Evolutionary conservation across 1,140 invertebrate genomes (phyloP).

Genomic region (Physella acuta): DNA sequence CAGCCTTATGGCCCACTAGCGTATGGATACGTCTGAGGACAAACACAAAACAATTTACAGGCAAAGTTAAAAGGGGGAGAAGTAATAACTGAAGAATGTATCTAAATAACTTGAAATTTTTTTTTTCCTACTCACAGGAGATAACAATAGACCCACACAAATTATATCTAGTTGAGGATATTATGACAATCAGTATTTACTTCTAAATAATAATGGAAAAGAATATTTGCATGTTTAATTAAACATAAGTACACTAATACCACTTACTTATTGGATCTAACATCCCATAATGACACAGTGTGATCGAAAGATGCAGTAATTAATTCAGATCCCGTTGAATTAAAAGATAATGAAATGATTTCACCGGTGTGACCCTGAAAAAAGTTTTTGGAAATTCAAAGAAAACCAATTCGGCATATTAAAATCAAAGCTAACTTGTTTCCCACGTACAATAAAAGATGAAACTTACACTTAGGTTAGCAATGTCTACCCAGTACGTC

Average conservation of each 20-base stretch:
- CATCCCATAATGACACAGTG: slow-evolving; percentile 76
- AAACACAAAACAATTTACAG: no score
- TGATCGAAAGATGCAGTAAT: slow-evolving; percentile 80
- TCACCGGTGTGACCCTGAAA: slow-evolving; percentile 73
- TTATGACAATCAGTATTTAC: no score
- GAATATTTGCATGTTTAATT: background rate
- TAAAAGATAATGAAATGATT: slow-evolving; percentile 74
- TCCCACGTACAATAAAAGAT: no score
- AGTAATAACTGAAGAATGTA: no score
- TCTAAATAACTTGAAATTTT: no score
- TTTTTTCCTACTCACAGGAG: no score
- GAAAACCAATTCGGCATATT: no score
- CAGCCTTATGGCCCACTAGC: slow-evolving; percentile 71
- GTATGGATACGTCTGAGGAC: slow-evolving; percentile 66
- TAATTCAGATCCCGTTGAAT: slow-evolving; percentile 69
- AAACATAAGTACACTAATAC: background rate
- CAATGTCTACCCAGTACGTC: slow-evolving; percentile 68
- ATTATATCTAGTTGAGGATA: no score
- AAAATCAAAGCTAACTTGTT: no score
- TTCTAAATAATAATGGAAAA: background rate
- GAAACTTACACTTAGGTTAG: slow-evolving; percentile 53
- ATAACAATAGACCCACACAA: no score
- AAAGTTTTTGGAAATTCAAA: no score
- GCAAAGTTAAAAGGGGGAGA: no score
- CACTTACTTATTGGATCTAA: slow-evolving; percentile 68